phyloP scores from a whole-genome alignment of 2,113 vertebrate genomes.

The Tenebrosternarchus preto region DNA sequence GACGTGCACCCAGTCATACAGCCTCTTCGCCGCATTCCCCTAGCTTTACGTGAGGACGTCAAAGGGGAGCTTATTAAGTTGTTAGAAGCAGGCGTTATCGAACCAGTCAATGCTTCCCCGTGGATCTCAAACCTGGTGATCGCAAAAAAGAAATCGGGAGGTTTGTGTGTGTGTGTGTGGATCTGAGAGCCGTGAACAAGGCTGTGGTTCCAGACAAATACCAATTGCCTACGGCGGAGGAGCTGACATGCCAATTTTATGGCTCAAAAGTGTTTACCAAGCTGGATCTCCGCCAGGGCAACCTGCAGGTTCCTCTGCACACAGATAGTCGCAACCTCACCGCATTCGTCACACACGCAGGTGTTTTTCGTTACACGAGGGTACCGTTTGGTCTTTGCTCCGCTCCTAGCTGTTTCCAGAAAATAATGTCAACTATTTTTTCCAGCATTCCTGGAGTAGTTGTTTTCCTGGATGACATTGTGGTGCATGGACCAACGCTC shows the following conservation, averaged over 20 bases:
- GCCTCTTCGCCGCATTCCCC: background rate
- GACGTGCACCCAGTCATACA: slow-evolving; percentile 19
- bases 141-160: no score
- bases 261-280: background rate
- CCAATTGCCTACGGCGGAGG: background rate
- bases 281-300: background rate
- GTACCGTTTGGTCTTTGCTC: slow-evolving; percentile 10
- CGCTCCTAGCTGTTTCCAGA: background rate
- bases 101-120: no score
- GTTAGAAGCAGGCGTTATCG: slow-evolving; percentile 8
- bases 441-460: background rate
- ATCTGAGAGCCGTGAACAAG: no score
- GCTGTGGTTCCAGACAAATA: no score
- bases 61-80: slow-evolving; percentile 9
- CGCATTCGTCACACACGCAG: background rate
- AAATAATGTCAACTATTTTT: no score
- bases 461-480: background rate
- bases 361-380: background rate
- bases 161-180: no score
- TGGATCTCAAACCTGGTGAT: no score
- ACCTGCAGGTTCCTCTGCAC: slow-evolving; percentile 2
- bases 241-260: background rate
- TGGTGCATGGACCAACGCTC: background rate
- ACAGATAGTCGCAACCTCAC: background rate
- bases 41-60: slow-evolving; percentile 12